Evolutionary conservation across 1,140 invertebrate genomes (phyloP).

Genomic region (Drosophila sulfurigaster): DNA sequence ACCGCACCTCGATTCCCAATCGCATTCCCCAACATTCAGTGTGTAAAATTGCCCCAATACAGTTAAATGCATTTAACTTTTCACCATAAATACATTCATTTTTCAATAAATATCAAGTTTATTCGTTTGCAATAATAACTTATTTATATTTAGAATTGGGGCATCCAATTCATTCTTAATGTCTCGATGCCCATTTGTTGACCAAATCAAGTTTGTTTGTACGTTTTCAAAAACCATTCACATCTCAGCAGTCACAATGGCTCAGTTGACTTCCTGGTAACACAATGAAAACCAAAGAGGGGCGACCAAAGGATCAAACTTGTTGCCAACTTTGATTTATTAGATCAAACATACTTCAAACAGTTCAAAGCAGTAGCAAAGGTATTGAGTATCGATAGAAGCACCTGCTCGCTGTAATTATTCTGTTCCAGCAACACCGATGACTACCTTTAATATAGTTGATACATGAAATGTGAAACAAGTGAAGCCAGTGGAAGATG

Average conservation of each 20-base stretch:
- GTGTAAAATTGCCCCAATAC: conserved; percentile 69
- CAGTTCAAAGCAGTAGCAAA: neutral
- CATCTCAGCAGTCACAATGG: conserved; percentile 12
- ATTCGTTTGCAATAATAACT: conserved; percentile 1
- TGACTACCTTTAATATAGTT: too few relatives aligned
- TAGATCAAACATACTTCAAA: neutral
- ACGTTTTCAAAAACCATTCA: conserved; percentile 10
- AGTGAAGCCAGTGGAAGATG: too few relatives aligned
- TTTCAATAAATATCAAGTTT: neutral
- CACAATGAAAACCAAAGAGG: neutral
- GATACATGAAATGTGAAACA: too few relatives aligned
- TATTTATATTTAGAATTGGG: neutral
- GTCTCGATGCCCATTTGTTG: neutral
- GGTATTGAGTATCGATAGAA: neutral
- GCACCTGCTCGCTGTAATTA: too few relatives aligned
- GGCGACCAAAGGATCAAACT: conserved; percentile 16
- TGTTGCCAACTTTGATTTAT: conserved; percentile 40
- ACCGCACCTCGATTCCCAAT: neutral
- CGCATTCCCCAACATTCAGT: conserved; percentile 16
- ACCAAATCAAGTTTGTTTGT: conserved; percentile 1
- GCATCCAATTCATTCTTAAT: neutral
- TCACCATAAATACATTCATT: conserved; percentile 51
- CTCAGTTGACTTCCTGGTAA: neutral
- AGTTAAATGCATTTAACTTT: conserved; percentile 44
- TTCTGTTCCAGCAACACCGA: too few relatives aligned